Base-by-base conservation (phyloP, 2,113 vertebrate species). In the Leucopsar rothschildi region DNA sequence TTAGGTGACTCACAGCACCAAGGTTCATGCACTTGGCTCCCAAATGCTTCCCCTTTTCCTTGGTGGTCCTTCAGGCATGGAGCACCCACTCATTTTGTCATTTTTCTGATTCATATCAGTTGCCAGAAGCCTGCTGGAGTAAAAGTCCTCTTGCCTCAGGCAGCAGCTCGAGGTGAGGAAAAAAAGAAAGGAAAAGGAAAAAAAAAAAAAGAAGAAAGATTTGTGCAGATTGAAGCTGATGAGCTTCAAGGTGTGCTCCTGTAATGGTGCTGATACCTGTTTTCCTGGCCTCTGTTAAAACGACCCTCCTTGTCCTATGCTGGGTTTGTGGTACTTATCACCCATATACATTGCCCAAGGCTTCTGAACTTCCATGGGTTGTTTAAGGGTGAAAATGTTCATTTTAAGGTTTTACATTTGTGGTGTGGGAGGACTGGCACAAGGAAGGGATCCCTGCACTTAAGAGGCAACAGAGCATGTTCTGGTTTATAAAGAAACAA, bases 1-100 rank as follows among this genome's bases (percentile, higher is more conserved):
- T 91, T 57, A 72, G 68, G 81, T 97, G 97, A 97, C 92, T 97
- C 97, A 86, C 81, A 77, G 53, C 92, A 69, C 33, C 82, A 16
- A 88, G 91, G 92, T 50, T 94, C 91, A 5, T 28, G 86, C 57
- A n/a, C 66, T 83, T 25, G 33, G 91, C 94, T 90, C 69, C 91
- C 90, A 25, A 37, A 18, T 9, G 9, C 44, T 91, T 82, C 45
- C 89, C 59, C 76, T 68, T 90, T 63, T 57, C 53, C 61, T 78
- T 25, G 40, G 79, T 84, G 91, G 70, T 65, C 80, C 64, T 61
- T 55, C 40, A 15, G 53, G 29, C 83, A 17, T 23, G 0, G 12
- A 91, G 81, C 83, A 82, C 85, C 61, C 82, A 14, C 61, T 42
- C 15, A 1, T 33, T 83, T 45, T 55, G 40, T 45, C 24, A 1